A percentile compares a stretch with the other conserved stretches of the same genome.
These are phyloP conservation scores for Automeris io DNA, from an alignment of 2,888 invertebrate species.

Conservation along the genomic window DNA sequence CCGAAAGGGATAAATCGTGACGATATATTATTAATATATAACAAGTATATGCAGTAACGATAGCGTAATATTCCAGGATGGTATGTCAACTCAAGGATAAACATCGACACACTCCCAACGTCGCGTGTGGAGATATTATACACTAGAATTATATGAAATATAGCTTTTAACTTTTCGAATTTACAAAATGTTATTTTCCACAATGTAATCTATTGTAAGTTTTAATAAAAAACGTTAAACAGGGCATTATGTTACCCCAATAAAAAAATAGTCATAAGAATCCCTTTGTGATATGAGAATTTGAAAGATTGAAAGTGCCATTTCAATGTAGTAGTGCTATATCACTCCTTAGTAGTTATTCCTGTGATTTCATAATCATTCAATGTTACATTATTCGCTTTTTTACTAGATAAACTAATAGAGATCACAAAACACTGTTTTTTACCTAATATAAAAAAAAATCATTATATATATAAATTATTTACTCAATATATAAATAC, in stretches of 20 bases:
- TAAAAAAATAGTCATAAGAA: constrained; percentile 13
- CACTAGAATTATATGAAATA: constrained; percentile 4
- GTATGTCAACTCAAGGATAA: constrained; percentile 58
- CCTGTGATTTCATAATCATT: neutral
- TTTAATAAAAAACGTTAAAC: constrained; percentile 5
- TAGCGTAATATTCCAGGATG: constrained; percentile 56
- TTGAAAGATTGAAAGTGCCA: constrained; percentile 56
- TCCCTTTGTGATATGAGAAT: constrained; percentile 54
- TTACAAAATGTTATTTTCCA: too few relatives aligned
- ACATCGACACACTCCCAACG: constrained; percentile 9
- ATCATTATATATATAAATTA: too few relatives aligned
- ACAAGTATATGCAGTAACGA: constrained; percentile 11
- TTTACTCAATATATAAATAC: too few relatives aligned
- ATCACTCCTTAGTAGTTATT: constrained; percentile 9
- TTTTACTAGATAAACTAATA: too few relatives aligned
- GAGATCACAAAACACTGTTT: too few relatives aligned
- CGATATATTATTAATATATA: constrained; percentile 2
- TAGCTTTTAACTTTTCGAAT: constrained; percentile 5
- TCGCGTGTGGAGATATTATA: constrained; percentile 1
- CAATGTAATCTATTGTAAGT: neutral
- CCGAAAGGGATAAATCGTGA: too few relatives aligned
- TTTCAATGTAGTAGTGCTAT: constrained; percentile 29
- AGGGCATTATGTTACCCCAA: constrained; percentile 20
- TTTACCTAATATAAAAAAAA: too few relatives aligned
- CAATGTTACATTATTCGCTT: neutral